Evolutionary conservation across 2,888 invertebrate species (phyloP).

Genomic region (Drosophila colorata): DNA sequence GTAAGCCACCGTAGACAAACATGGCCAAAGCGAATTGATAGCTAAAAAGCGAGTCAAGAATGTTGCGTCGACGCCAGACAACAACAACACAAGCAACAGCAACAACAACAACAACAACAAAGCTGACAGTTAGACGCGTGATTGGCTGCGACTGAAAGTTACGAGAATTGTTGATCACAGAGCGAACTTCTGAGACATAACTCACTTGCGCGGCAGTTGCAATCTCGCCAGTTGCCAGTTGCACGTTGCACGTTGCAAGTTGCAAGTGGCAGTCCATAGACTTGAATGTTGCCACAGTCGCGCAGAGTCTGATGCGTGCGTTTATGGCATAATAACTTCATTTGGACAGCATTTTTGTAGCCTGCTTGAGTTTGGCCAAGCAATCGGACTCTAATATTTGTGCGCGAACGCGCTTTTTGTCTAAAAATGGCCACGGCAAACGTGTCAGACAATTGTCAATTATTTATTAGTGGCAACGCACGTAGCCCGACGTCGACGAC

Average conservation of each 20-base stretch:
- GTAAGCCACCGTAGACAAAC: slow-evolving; percentile 41
- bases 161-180: slow-evolving; percentile 50
- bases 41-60: slow-evolving; percentile 70
- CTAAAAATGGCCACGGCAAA: slow-evolving; percentile 79
- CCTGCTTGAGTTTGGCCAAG: slow-evolving; percentile 32
- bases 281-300: slow-evolving; percentile 1
- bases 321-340: slow-evolving; percentile 84
- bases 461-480: slow-evolving; percentile 80
- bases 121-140: slow-evolving; percentile 67
- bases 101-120: slow-evolving; percentile 35
- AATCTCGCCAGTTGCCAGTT: slow-evolving; percentile 24
- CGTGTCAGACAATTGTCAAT: slow-evolving; percentile 79
- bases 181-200: slow-evolving; percentile 67
- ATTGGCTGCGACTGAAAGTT: slow-evolving; percentile 61
- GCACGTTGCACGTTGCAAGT: slow-evolving; percentile 31
- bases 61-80: slow-evolving; percentile 64
- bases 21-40: slow-evolving; percentile 62
- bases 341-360: slow-evolving; percentile 79
- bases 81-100: slow-evolving; percentile 23
- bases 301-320: slow-evolving; percentile 82
- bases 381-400: slow-evolving; percentile 56
- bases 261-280: slow-evolving; percentile 22
- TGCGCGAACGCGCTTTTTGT: slow-evolving; percentile 64
- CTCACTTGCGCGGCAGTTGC: slow-evolving; percentile 70
- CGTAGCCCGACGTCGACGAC: slow-evolving; percentile 57